Conservation (phyloP, 92 coral and sea anemone genomes). For the Blastomussa wellsi region DNA sequence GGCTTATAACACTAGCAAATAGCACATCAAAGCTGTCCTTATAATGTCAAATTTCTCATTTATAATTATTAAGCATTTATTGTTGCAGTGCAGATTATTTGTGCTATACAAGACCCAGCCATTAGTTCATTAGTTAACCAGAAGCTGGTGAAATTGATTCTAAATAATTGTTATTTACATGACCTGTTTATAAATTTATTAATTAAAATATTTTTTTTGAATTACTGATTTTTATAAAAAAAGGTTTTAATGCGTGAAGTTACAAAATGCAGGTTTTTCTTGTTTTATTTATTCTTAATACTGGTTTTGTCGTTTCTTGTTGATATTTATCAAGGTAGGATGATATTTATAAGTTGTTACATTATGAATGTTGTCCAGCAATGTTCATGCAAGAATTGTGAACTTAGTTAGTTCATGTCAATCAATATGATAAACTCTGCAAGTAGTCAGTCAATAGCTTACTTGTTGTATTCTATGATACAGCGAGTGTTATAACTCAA, state of each 20-base stretch:
- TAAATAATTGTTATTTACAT: not conserved
- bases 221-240: not conserved
- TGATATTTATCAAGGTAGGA: not conserved
- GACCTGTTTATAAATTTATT: not conserved
- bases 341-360: not conserved
- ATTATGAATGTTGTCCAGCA: not conserved
- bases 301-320: not conserved
- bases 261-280: too few species aligned
- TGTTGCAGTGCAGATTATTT: not conserved
- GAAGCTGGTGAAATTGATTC: not conserved
- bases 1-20: slow-evolving; percentile 24
- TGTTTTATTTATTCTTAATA: not conserved
- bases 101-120: not conserved
- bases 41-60: not conserved
- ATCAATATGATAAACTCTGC: not conserved
- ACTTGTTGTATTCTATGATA: not conserved
- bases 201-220: not conserved
- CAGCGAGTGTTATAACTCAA: not conserved
- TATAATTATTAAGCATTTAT: not conserved
- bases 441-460: not conserved
- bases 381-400: not conserved
- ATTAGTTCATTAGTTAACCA: too few species aligned
- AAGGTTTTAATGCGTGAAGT: not conserved
- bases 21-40: not conserved
- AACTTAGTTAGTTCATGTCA: not conserved